Percentiles rank a stretch among this genome's conserved stretches.
Conservation (phyloP, 2,797 vertebrate genomes). For the Eidolon dupreanum region DNA sequence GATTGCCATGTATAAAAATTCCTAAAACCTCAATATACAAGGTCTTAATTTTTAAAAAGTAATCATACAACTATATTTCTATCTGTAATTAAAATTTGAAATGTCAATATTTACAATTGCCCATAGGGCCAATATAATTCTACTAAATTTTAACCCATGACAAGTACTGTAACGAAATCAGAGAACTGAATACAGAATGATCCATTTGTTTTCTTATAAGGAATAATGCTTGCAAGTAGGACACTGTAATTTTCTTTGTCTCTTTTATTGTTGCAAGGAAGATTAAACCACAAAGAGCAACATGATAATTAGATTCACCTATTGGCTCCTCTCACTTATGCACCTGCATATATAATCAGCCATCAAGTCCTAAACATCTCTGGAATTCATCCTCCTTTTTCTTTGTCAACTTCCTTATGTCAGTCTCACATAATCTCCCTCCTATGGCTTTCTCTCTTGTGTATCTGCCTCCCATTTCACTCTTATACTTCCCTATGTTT, state of each 20-base stretch:
- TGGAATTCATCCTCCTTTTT: not conserved
- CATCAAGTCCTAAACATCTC: not conserved
- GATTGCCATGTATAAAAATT: not conserved
- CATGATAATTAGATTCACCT: constrained; percentile 57
- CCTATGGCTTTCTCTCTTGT: not conserved
- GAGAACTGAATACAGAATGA: constrained; percentile 3
- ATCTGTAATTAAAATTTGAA: constrained; percentile 49
- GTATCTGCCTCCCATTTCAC: not conserved
- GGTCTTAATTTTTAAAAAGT: not conserved
- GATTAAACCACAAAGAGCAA: constrained; percentile 27
- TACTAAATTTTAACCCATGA: constrained; percentile 33
- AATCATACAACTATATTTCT: not conserved
- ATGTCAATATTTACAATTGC: not conserved
- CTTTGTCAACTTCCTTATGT: not conserved
- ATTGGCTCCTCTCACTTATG: not conserved
- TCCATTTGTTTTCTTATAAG: not conserved
- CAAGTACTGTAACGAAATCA: not conserved
- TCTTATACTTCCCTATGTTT: not conserved
- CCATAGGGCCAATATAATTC: not conserved
- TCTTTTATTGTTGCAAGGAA: not conserved
- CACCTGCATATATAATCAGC: not conserved
- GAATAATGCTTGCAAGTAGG: not conserved
- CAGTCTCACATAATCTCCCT: not conserved
- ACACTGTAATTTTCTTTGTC: constrained; percentile 15
- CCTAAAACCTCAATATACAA: not conserved